A percentile compares a stretch with the other conserved stretches of the same genome.
Evolutionary conservation across 2,888 invertebrate genomes (phyloP).

Genomic region (Limnephilus marmoratus): DNA sequence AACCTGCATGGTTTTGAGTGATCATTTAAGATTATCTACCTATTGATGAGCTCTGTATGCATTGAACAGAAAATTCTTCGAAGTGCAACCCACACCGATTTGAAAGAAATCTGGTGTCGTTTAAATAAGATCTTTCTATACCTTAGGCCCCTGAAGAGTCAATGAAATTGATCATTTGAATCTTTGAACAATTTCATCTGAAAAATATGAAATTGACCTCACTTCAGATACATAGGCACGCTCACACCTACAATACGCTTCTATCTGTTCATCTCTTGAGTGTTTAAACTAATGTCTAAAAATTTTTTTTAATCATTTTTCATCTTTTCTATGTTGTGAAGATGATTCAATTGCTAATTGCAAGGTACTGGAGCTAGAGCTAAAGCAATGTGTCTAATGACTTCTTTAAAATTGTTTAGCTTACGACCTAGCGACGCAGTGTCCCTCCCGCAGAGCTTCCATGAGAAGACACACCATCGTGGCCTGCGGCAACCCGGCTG

Average conservation of each 20-base stretch:
- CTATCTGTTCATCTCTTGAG: no score
- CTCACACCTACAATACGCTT: no score
- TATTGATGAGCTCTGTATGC: not conserved
- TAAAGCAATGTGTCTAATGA: not conserved
- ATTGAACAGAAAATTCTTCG: no score
- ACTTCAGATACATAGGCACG: no score
- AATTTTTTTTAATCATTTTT: not conserved
- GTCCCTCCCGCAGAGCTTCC: constrained; percentile 83
- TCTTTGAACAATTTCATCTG: no score
- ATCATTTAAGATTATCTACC: not conserved
- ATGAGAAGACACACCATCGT: constrained; percentile 83
- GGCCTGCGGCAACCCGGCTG: constrained; percentile 77
- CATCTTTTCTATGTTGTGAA: not conserved
- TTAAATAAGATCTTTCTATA: no score
- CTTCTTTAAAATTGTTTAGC: constrained; percentile 73
- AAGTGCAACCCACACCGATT: no score
- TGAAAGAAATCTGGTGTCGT: not conserved
- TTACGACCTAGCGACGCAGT: constrained; percentile 90
- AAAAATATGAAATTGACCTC: not conserved
- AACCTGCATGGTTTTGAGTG: not conserved
- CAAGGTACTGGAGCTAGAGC: not conserved
- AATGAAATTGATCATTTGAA: not conserved
- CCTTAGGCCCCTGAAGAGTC: no score
- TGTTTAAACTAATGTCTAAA: no score
- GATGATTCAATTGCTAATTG: not conserved